These are phyloP conservation scores for Siniperca chuatsi DNA, from an alignment of 2,113 vertebrate genomes.

Conservation along the genomic window DNA sequence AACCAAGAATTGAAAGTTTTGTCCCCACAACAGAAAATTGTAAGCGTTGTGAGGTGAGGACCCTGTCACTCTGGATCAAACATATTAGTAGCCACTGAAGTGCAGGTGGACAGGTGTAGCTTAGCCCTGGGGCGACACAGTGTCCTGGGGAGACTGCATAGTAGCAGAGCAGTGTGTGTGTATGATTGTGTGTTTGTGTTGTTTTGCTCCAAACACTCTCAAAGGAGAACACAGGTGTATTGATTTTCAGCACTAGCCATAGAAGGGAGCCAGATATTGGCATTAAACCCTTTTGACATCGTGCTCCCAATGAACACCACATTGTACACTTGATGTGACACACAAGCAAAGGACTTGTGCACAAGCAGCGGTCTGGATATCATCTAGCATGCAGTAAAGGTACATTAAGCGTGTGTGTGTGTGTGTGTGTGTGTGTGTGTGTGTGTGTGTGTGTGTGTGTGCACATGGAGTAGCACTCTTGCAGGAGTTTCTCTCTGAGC, in stretches of 20 bases:
- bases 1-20: constrained; percentile 49
- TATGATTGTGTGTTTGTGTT: constrained; percentile 30
- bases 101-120: constrained; percentile 67
- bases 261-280: constrained; percentile 73
- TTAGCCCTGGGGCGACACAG: constrained; percentile 59
- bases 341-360: constrained; percentile 28
- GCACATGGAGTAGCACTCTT: background rate
- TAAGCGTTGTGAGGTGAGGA: constrained; percentile 52
- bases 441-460: constrained; percentile 11
- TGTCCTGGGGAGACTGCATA: constrained; percentile 50
- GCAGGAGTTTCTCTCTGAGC: constrained; percentile 32
- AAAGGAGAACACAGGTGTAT: constrained; percentile 69
- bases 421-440: constrained; percentile 7
- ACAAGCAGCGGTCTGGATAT: constrained; percentile 32
- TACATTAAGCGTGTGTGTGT: background rate
- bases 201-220: constrained; percentile 59
- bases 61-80: constrained; percentile 73
- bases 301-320: constrained; percentile 66
- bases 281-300: constrained; percentile 80
- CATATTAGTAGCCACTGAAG: constrained; percentile 66
- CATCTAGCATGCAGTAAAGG: constrained; percentile 30
- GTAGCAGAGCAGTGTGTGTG: constrained; percentile 38
- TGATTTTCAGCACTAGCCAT: constrained; percentile 75
- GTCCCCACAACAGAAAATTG: constrained; percentile 47
- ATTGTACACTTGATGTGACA: constrained; percentile 68